A percentile compares a stretch with the other conserved stretches of the same genome.
Conservation (phyloP, 1,140 invertebrate genomes). For the Formica exsecta region DNA sequence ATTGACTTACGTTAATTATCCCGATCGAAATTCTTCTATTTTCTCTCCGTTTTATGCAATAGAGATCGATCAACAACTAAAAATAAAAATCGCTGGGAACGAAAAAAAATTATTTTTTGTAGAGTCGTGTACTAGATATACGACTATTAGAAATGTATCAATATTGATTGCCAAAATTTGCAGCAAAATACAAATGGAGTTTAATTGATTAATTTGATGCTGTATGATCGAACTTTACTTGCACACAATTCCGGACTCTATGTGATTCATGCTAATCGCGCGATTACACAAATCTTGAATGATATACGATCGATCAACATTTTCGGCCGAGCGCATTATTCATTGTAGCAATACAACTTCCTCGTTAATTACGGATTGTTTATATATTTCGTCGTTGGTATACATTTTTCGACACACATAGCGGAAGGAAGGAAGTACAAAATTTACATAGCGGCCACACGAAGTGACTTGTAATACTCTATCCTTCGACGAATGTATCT, state of each 20-base stretch:
- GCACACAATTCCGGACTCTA: neutral
- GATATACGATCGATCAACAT: neutral
- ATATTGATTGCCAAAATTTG: neutral
- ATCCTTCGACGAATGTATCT: constrained; percentile 50
- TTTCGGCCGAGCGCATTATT: constrained; percentile 30
- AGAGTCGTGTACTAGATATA: neutral
- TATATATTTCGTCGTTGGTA: constrained; percentile 30
- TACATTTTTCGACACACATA: constrained; percentile 37
- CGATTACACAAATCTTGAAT: neutral
- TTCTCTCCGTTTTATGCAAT: neutral
- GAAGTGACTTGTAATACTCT: constrained; percentile 51
- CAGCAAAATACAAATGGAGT: neutral
- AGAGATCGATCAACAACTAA: neutral
- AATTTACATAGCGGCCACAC: constrained; percentile 42
- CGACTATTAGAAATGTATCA: neutral
- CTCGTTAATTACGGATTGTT: constrained; percentile 33
- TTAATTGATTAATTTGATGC: neutral
- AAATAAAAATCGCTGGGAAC: neutral
- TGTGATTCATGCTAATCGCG: neutral
- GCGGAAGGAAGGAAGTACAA: constrained; percentile 43
- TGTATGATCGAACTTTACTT: neutral
- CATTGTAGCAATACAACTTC: constrained; percentile 36
- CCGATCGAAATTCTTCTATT: neutral
- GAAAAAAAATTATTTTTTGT: neutral
- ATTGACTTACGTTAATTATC: neutral